phyloP scores from a whole-genome alignment of 1,140 invertebrate genomes.

The Drosophila teissieri region DNA sequence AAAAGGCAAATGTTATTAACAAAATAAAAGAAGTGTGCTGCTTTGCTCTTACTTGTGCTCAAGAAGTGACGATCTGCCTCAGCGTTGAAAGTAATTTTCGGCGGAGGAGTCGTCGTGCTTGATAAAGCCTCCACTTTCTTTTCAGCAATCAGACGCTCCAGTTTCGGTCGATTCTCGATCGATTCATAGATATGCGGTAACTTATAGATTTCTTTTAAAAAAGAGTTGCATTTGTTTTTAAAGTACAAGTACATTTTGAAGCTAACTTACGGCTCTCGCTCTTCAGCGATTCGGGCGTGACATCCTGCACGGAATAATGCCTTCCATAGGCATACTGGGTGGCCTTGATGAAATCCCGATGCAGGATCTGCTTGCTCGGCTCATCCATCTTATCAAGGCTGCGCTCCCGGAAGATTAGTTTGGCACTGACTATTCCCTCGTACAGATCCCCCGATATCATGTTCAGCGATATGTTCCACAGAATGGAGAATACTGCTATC shows the following conservation, averaged over 20 bases:
- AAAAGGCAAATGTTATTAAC: no score
- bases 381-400: slow-evolving; percentile 63
- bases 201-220: slow-evolving; percentile 39
- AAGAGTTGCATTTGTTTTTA: no score
- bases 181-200: slow-evolving; percentile 61
- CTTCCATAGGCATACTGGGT: slow-evolving; percentile 36
- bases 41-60: slow-evolving; percentile 54
- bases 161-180: slow-evolving; percentile 42
- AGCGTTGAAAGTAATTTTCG: slow-evolving; percentile 54
- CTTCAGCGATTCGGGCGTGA: slow-evolving; percentile 27
- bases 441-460: slow-evolving; percentile 73
- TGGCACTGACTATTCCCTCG: slow-evolving; percentile 78
- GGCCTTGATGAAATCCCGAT: slow-evolving; percentile 47
- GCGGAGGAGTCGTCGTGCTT: slow-evolving; percentile 39
- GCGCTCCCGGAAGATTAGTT: slow-evolving; percentile 69
- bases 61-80: slow-evolving; percentile 71
- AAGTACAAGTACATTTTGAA: no score
- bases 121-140: slow-evolving; percentile 17
- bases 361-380: slow-evolving; percentile 57
- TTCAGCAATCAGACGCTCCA: slow-evolving; percentile 54
- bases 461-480: slow-evolving; percentile 72
- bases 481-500: slow-evolving; percentile 69
- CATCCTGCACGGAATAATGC: slow-evolving; percentile 29
- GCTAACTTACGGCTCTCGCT: slow-evolving; percentile 60
- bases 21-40: not conserved